phyloP scores from a whole-genome alignment of 2,888 invertebrate genomes.

The Acleris laterana region DNA sequence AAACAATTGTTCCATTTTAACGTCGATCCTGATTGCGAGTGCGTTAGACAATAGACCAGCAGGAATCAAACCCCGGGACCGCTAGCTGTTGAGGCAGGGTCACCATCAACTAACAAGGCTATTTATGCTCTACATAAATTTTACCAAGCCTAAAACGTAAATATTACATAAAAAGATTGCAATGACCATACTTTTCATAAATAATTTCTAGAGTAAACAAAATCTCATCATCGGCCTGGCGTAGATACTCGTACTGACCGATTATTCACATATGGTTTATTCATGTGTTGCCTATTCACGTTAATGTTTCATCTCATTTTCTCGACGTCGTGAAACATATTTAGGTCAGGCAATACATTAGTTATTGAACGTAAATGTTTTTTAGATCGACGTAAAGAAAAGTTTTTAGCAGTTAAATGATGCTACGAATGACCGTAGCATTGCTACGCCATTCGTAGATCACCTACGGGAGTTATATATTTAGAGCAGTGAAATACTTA shows the following conservation, averaged over 20 bases:
- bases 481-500: neutral
- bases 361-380: neutral
- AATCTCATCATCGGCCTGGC: conserved; percentile 55
- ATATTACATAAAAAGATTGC: neutral
- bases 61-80: too few relatives aligned
- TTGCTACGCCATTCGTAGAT: conserved; percentile 12
- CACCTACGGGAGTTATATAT: neutral
- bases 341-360: conserved; percentile 22
- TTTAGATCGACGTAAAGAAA: neutral
- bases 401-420: neutral
- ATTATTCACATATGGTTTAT: conserved; percentile 77
- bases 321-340: conserved; percentile 48
- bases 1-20: too few relatives aligned
- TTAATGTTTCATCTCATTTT: conserved; percentile 62
- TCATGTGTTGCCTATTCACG: conserved; percentile 68
- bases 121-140: too few relatives aligned
- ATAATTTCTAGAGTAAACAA: conserved; percentile 38
- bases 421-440: neutral
- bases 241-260: conserved; percentile 58
- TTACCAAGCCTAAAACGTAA: too few relatives aligned
- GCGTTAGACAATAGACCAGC: too few relatives aligned
- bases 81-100: too few relatives aligned
- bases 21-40: too few relatives aligned
- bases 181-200: conserved; percentile 37
- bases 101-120: too few relatives aligned